Evolutionary conservation across 1,140 invertebrate genomes (phyloP), one percentile per base, ranked within the genome.

Genomic region (Arctopsyche grandis): DNA sequence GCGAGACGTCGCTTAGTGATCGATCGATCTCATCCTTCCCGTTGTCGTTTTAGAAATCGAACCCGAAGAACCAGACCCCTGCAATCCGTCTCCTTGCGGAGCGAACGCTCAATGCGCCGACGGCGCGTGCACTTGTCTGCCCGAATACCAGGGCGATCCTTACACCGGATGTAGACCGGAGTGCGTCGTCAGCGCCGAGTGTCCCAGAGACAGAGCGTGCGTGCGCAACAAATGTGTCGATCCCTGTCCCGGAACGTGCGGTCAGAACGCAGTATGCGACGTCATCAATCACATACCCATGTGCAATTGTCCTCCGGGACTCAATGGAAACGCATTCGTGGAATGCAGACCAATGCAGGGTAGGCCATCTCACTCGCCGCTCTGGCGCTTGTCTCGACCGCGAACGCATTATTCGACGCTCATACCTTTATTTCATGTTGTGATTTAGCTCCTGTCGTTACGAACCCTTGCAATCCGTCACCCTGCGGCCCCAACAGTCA

Each of bases 31-130:
- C 85, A 81, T 84, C 84, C 12, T 3, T 7, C 10, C 60, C 19
- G 3, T 24, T 46, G 87, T 46, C 10, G 88, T 78, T 92, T 90
- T 86, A 90, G 90, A 82, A 83, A 88, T 52, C 10, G 74, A 79
- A 77, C 81, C 85, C 16, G 75, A 84, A 69, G 83, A 85, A 77
- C 83, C 85, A 22, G 90, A 93, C 83, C 89, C 89, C 9, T 92
- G 92, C 83, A 88, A 91, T 84, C 91, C 92, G 80, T 91, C 91
- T 16, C 92, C 93, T 29, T 94, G 93, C 86, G 93, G 93, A 58
- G 77, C 90, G 10, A 91, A 92, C 84, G 87, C 93, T 74, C 74
- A 88, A 78, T 93, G 92, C 83, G 87, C 86, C 78, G 89, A 91
- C 81, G 91, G 90, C 44, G 83, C 87, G 58, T 93, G 93, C 84